Conservation (phyloP, 1,140 invertebrate genomes). For the Drosophila bocki region DNA sequence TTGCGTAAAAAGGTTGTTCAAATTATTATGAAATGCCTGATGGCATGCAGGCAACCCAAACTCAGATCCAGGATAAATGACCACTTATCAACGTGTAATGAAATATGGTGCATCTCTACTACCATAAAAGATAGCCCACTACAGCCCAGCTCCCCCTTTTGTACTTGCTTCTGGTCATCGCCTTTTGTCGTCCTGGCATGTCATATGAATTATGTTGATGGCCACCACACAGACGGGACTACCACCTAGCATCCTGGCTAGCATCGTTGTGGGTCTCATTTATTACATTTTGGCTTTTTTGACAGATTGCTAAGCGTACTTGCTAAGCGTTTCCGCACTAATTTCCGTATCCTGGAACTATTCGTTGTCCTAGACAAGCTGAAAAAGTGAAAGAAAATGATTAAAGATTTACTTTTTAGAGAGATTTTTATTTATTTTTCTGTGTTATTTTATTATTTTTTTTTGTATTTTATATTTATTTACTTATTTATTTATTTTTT, state of each 20-base stretch:
- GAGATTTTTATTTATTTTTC: neutral
- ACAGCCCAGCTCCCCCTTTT: slow-evolving; percentile 52
- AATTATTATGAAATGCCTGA: slow-evolving; percentile 85
- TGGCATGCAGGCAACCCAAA: slow-evolving; percentile 63
- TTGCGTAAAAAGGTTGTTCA: slow-evolving; percentile 78
- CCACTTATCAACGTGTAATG: slow-evolving; percentile 82
- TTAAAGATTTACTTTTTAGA: too few relatives aligned
- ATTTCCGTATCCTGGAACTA: slow-evolving; percentile 80
- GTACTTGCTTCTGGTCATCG: slow-evolving; percentile 39
- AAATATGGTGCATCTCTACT: slow-evolving; percentile 72
- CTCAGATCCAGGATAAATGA: slow-evolving; percentile 64
- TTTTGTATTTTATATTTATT: too few relatives aligned
- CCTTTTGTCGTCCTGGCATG: slow-evolving; percentile 76
- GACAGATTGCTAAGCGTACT: slow-evolving; percentile 82
- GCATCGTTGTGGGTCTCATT: slow-evolving; percentile 50
- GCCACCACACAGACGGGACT: neutral
- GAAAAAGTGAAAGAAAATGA: neutral
- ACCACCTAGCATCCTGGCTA: neutral
- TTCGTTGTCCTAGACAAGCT: slow-evolving; percentile 27
- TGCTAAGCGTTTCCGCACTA: slow-evolving; percentile 79
- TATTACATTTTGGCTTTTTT: slow-evolving; percentile 84
- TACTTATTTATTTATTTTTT: too few relatives aligned
- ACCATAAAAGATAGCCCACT: slow-evolving; percentile 42
- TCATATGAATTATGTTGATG: slow-evolving; percentile 78
- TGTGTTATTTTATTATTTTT: too few relatives aligned